Evolutionary conservation across 2,797 vertebrate species (phyloP).

Genomic region (Leptoclinus maculatus): DNA sequence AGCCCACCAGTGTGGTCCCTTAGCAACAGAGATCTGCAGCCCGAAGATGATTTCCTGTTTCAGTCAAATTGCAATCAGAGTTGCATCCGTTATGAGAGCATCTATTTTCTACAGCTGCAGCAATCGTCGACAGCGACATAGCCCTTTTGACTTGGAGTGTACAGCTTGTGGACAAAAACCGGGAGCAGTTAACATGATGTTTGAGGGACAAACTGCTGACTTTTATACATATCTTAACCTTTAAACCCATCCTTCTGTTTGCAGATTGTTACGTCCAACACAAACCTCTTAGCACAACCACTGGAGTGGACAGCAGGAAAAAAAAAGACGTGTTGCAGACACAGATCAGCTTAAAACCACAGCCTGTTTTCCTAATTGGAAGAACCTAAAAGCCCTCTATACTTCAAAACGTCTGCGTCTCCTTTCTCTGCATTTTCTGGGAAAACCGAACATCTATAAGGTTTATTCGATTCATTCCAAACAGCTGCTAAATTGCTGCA

Average conservation of each 20-base stretch:
- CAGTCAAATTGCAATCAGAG: conserved; percentile 32
- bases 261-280: not conserved
- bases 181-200: not conserved
- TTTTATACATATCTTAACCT: not conserved
- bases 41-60: conserved; percentile 43
- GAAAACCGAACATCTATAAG: conserved; percentile 37
- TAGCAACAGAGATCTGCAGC: conserved; percentile 63
- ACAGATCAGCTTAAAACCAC: not conserved
- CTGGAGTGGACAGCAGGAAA: not conserved
- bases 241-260: not conserved
- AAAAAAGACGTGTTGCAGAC: not conserved
- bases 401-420: conserved; percentile 19
- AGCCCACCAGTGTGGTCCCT: conserved; percentile 54
- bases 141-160: not conserved
- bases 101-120: conserved; percentile 22
- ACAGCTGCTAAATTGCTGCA: conserved; percentile 70
- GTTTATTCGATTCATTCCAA: conserved; percentile 76
- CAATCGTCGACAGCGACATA: not conserved
- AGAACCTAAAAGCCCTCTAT: conserved; percentile 12
- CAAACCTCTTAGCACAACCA: not conserved
- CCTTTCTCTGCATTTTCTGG: conserved; percentile 17
- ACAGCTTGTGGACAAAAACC: not conserved
- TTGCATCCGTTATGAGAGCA: conserved; percentile 19
- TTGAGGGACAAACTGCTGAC: not conserved
- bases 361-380: conserved; percentile 28